Base-by-base conservation (phyloP, 2,797 vertebrate species). In the Prunella strophiata region DNA sequence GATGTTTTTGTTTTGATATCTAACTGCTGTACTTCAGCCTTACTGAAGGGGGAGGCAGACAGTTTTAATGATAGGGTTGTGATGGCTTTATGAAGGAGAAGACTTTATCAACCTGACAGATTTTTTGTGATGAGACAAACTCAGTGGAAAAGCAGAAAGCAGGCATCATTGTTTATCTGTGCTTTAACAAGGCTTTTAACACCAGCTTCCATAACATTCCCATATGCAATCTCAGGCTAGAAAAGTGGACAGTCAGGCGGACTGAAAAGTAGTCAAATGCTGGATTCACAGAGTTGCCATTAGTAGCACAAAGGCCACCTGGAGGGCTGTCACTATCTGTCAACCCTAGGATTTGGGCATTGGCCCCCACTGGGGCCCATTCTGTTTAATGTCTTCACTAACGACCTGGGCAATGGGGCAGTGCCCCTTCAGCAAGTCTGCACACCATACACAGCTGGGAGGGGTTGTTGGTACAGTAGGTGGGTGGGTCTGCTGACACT, bases 371-470 rank as follows among this genome's bases (percentile, higher is more conserved):
- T 20, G 16, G 25, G 7, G 18, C 9, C 13, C 3, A 10, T 2
- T 48, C 13, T 54, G 11, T 30, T 74, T 15, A 10, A 25, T 3
- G 18, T 22, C 47, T 61, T 52, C 12, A 7, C 63, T 62, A 70
- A 29, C 9, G 10, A 92, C 4, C 9, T 7, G 17, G 13, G 10
- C 1, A 0, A 73, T 4, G 7, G 10, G 40, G 7, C n/a, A 66
- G 8, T 11, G 29, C 4, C 14, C 68, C 40, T 52, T 30, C 51
- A 45, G 25, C 25, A 51, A 71, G 45, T 25, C 43, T 45, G n/a
- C 29, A 63, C 36, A n/a, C 17, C 45, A 30, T 6, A 45, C 29
- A 57, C n/a, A 58, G 13, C 25, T 40, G 57, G 5, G 11, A 83
- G 23, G 23, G 38, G 25, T 25, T 27, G 13, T 0, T 38, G 27